Percentiles rank a stretch among this genome's conserved stretches.
phyloP scores from a whole-genome alignment of 2,888 invertebrate genomes.

The Morinoia aosen region DNA sequence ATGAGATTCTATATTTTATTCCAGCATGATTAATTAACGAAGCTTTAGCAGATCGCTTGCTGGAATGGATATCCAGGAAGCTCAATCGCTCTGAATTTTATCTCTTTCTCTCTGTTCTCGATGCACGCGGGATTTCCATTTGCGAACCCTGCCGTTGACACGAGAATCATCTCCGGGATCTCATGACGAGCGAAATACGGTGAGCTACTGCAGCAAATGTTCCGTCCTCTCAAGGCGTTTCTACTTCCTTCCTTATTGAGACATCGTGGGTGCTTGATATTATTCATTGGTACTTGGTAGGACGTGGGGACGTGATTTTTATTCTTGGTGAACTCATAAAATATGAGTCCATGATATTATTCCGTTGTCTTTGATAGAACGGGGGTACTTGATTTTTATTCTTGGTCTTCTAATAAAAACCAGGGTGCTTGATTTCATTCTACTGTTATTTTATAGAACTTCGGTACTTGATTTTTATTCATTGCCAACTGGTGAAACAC shows the following conservation, averaged over 20 bases:
- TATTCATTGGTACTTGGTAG: too few relatives aligned
- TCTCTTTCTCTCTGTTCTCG: neutral
- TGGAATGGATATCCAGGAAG: neutral
- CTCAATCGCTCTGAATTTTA: neutral
- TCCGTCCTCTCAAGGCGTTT: neutral
- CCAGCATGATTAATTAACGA: neutral
- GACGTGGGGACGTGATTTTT: too few relatives aligned
- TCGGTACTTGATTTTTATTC: neutral
- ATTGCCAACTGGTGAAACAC: neutral
- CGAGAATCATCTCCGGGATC: neutral
- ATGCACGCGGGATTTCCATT: constrained; percentile 24
- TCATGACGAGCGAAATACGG: neutral
- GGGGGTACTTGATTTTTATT: neutral
- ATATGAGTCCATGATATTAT: neutral
- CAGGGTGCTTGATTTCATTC: too few relatives aligned
- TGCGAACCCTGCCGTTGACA: neutral
- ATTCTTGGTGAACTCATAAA: too few relatives aligned
- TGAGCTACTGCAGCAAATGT: neutral
- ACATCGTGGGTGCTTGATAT: too few relatives aligned
- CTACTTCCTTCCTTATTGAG: too few relatives aligned
- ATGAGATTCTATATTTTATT: neutral
- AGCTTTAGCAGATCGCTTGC: neutral
- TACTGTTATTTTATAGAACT: too few relatives aligned
- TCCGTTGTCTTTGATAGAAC: neutral
- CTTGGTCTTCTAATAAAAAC: too few relatives aligned